Evolutionary conservation across 2,113 vertebrate species (phyloP), one percentile per base, ranked within the genome.

Genomic region (Actinemys pallida): DNA sequence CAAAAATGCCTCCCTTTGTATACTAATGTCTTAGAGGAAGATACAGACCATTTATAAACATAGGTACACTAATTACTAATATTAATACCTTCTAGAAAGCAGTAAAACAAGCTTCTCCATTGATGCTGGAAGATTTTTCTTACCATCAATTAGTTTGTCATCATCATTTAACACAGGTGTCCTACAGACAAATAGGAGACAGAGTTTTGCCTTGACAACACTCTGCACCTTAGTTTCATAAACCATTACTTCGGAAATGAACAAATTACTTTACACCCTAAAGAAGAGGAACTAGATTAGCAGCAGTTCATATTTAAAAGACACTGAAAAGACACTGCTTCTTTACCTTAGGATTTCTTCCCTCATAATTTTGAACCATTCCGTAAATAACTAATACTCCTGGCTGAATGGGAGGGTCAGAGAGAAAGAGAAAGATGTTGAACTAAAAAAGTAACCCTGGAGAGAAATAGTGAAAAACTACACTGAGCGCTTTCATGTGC

Each of bases 1-100:
- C 93, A 95, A 88, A 89, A 93, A 56, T 83, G 76, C 92, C 84
- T 92, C 94, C 95, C 95, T 83, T 12, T 89, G 86, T 86, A 62
- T 4, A 84, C 62, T 69, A n/a, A 69, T 69, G 45, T 90, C 85
- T 80, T 95, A 84, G 1, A 91, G 88, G 19, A 78, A 72, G 81
- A 95, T 89, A 96, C 92, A 93, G 94, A 65, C 76, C 94, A 95
- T 84, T 83, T 76, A 69, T 1, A 88, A 94, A 89, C 35, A 89
- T 0, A 0, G 88, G 81, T 42, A 88, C 56, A 94, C 83, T 90
- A 91, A 96, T 29, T 2, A 1, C 84, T 89, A 87, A 49, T 19
- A 65, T 79, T 92, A 85, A 53, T 19, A 59, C 87, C 92, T 90
- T 95, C 92, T 95, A 95, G 78, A 47, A 90, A 84, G 89, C 84